Evolutionary conservation across 2,113 vertebrate species (phyloP), one percentile per base, ranked within the genome.

Genomic region (Amia ocellicauda): DNA sequence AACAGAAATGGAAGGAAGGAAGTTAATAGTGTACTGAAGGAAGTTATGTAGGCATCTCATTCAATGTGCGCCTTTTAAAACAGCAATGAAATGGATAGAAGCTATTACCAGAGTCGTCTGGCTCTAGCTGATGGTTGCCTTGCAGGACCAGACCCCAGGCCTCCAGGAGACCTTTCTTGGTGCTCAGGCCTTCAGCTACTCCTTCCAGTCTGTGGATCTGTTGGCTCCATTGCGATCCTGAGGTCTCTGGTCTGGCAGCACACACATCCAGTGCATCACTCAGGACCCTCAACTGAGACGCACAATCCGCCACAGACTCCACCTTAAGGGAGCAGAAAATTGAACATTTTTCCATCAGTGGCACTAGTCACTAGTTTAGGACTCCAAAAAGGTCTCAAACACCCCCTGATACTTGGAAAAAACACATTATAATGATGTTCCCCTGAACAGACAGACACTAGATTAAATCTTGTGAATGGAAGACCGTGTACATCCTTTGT

Each of bases 91-190:
- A 36, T 36, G 5, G n/a, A n/a, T n/a, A n/a, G 11, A 5, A 36
- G 31, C 31, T 1, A 63, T 73, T 85, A 99, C 97, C 94, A 22
- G 89, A 79, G 56, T 68, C 79, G 45, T 90, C 75, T 47, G 90
- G 87, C 73, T 95, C 90, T 56, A 93, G 69, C 65, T 90, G 80
- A 80, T 90, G 83, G 75, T 91, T 98, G 16, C 94, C 94, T 74
- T 89, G 86, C 66, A 92, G 81, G 57, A 97, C 72, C 2, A 95
- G 79, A 22, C 90, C 91, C 83, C 87, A 92, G 62, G 90, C 88
- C 69, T 90, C 84, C 14, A 99, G 82, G 42, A 98, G 73, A 2
- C 78, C 88, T 77, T 88, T 88, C 74, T 95, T 98, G 36, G 90
- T 70, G 41, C 87, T 85, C 74, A 85, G 82, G 9, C 87, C 87